These are phyloP conservation scores for Eclectus roratus DNA, from an alignment of 2,113 vertebrate species.

Conservation along the genomic window DNA sequence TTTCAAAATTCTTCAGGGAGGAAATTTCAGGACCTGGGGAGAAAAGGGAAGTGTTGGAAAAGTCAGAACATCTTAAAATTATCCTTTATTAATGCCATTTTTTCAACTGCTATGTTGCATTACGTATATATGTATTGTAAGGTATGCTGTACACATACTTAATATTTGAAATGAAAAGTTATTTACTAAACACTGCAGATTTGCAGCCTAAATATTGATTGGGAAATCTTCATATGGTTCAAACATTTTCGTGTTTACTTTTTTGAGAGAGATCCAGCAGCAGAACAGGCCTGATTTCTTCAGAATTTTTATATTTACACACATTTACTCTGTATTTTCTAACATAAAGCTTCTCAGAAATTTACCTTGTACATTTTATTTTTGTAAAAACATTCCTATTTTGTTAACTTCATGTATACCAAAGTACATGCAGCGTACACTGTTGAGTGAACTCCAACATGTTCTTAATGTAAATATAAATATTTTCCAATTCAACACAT, in stretches of 20 bases:
- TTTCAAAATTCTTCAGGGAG: neutral
- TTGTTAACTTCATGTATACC: neutral
- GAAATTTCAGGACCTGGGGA: neutral
- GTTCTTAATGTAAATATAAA: neutral
- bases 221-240: neutral
- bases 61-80: neutral
- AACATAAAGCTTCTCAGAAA: neutral
- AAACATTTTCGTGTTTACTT: neutral
- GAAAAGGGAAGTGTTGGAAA: neutral
- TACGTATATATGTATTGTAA: neutral
- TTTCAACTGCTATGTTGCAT: neutral
- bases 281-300: neutral
- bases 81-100: neutral
- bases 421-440: rapidly evolving
- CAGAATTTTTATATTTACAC: neutral
- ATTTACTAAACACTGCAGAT: neutral
- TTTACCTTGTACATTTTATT: neutral
- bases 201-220: neutral
- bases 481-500: neutral
- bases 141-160: neutral
- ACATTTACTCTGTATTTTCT: neutral
- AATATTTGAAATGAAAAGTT: neutral
- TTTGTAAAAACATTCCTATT: neutral
- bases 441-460: neutral
- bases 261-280: neutral